Conservation (phyloP, 2,113 vertebrate species). For the Sebastes schlegelii region DNA sequence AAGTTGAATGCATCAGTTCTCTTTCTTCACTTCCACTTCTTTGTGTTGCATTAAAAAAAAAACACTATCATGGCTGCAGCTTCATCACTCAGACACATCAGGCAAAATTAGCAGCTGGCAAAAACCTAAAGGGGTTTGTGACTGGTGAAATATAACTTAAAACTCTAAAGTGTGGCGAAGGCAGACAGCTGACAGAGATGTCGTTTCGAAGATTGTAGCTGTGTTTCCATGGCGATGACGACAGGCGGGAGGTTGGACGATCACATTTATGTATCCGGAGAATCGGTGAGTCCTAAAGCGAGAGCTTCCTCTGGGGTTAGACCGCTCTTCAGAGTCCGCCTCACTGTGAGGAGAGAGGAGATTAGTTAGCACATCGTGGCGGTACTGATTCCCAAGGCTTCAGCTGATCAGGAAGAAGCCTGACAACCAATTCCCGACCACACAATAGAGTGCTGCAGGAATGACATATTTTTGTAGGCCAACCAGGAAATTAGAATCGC, state of each 20-base stretch:
- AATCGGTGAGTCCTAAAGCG: slow-evolving; percentile 90
- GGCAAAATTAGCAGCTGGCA: slow-evolving; percentile 55
- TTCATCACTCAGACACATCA: slow-evolving; percentile 60
- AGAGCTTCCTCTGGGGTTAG: slow-evolving; percentile 94
- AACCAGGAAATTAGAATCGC: too few species aligned
- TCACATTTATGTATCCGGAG: slow-evolving; percentile 89
- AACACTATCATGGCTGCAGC: slow-evolving; percentile 25
- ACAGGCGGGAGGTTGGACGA: neutral
- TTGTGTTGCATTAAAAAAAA: slow-evolving; percentile 6
- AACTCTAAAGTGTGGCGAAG: slow-evolving; percentile 21
- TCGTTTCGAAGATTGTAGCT: neutral
- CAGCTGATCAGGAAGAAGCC: too few species aligned
- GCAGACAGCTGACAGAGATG: slow-evolving; percentile 20
- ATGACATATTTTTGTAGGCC: too few species aligned
- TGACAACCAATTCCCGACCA: too few species aligned
- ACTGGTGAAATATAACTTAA: slow-evolving; percentile 27
- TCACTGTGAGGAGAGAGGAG: slow-evolving; percentile 81
- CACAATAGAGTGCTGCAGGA: too few species aligned
- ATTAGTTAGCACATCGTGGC: neutral
- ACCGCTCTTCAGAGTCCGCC: slow-evolving; percentile 94
- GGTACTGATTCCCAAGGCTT: too few species aligned
- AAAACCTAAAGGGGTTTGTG: slow-evolving; percentile 27
- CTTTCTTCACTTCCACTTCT: slow-evolving; percentile 3
- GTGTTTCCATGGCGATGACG: slow-evolving; percentile 10
- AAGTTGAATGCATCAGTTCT: slow-evolving; percentile 8